These are phyloP conservation scores for Leptodirus hochenwartii DNA, from an alignment of 2,888 invertebrate species.

Conservation along the genomic window DNA sequence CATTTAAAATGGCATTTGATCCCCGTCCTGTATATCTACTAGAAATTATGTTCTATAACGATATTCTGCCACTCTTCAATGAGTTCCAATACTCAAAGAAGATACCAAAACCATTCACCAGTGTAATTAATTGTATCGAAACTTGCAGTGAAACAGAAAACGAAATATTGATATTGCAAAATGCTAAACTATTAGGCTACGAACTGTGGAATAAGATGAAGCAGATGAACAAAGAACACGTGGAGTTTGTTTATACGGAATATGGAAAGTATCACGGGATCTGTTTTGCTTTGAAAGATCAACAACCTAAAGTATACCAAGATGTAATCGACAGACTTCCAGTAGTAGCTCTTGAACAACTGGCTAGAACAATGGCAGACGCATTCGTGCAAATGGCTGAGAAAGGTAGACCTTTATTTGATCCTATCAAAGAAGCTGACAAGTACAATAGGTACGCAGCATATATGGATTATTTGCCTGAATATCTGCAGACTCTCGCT, in stretches of 20 bases:
- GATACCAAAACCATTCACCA: conserved; percentile 10
- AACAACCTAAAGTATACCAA: conserved; percentile 15
- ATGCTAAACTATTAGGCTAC: conserved; percentile 16
- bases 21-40: conserved; percentile 7
- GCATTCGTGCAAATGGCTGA: too few species aligned
- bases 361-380: neutral
- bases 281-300: conserved; percentile 17
- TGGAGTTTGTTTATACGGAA: conserved; percentile 16
- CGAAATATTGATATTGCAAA: conserved; percentile 17
- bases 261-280: conserved; percentile 20
- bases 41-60: conserved; percentile 11
- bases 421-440: too few species aligned
- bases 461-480: too few species aligned
- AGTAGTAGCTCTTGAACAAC: neutral
- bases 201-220: conserved; percentile 15
- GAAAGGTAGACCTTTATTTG: too few species aligned
- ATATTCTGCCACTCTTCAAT: conserved; percentile 10
- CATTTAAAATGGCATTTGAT: neutral
- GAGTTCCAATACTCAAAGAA: conserved; percentile 11
- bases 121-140: conserved; percentile 11
- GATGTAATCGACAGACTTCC: conserved; percentile 7
- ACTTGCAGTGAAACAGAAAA: conserved; percentile 10
- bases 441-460: too few species aligned
- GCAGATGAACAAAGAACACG: conserved; percentile 17
- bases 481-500: conserved; percentile 1